These are phyloP conservation scores for Streptopelia turtur DNA, from an alignment of 2,797 vertebrate genomes.

Conservation along the genomic window DNA sequence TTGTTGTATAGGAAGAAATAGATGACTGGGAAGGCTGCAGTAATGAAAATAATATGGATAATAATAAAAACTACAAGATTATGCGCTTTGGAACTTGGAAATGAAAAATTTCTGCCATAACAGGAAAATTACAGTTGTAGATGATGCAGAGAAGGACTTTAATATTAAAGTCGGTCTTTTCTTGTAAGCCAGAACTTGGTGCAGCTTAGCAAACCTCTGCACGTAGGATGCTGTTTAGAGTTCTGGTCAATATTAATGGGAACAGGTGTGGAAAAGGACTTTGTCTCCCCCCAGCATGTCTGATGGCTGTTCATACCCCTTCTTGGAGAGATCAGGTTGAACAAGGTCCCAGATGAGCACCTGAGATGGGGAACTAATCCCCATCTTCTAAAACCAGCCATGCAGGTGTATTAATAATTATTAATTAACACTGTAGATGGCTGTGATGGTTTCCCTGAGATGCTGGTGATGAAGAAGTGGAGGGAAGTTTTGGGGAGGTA, in stretches of 20 bases:
- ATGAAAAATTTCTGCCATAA: neutral
- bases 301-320: neutral
- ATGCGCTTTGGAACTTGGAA: neutral
- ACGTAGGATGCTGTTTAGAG: neutral
- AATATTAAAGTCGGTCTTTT: neutral
- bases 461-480: neutral
- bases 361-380: neutral
- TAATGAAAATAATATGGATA: neutral
- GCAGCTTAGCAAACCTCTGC: neutral
- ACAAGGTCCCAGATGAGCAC: neutral
- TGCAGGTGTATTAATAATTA: too few relatives aligned
- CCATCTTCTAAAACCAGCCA: neutral
- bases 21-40: neutral
- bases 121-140: neutral
- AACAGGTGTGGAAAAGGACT: neutral
- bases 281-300: neutral
- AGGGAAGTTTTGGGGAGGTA: neutral
- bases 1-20: neutral
- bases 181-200: neutral
- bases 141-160: neutral
- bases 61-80: neutral
- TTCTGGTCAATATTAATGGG: neutral
- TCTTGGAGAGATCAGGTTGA: fast-evolving
- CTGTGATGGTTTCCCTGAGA: neutral
- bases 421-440: neutral